These are phyloP conservation scores for Scaptomyza montana DNA, from an alignment of 1,140 invertebrate genomes.

Conservation along the genomic window DNA sequence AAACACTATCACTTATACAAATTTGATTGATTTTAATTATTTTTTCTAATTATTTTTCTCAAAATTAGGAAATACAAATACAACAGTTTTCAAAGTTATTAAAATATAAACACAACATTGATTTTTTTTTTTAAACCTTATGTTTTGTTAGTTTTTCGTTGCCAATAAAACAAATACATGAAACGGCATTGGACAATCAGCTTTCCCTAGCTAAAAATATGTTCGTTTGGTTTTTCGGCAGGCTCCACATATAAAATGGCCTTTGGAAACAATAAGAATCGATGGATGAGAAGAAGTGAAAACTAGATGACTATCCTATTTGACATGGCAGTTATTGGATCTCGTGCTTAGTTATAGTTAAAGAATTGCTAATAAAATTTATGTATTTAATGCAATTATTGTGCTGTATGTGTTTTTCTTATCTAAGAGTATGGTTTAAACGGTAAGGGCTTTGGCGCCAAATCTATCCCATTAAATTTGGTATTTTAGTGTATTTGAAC, in stretches of 20 bases:
- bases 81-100: slow-evolving; percentile 28
- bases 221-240: slow-evolving; percentile 49
- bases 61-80: slow-evolving; percentile 45
- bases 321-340: slow-evolving; percentile 48
- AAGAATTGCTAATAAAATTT: slow-evolving; percentile 60
- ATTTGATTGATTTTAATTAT: slow-evolving; percentile 57
- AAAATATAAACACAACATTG: slow-evolving; percentile 23
- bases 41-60: slow-evolving; percentile 37
- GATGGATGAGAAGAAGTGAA: slow-evolving; percentile 46
- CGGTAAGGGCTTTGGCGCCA: slow-evolving; percentile 4
- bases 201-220: slow-evolving; percentile 34
- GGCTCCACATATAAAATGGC: slow-evolving; percentile 43
- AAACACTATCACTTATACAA: slow-evolving; percentile 74
- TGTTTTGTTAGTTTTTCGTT: neutral
- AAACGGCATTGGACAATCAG: too few species aligned
- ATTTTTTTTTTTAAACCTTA: slow-evolving; percentile 25
- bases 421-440: neutral
- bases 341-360: slow-evolving; percentile 67
- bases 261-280: slow-evolving; percentile 24
- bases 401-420: slow-evolving; percentile 1
- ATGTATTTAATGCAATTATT: slow-evolving; percentile 47
- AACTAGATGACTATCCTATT: slow-evolving; percentile 22
- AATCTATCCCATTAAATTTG: neutral
- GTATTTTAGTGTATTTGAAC: slow-evolving; percentile 2
- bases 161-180: neutral